A percentile compares a stretch with the other conserved stretches of the same genome.
Evolutionary conservation across 2,113 vertebrate species (phyloP).

Genomic region (Gavialis gangeticus): DNA sequence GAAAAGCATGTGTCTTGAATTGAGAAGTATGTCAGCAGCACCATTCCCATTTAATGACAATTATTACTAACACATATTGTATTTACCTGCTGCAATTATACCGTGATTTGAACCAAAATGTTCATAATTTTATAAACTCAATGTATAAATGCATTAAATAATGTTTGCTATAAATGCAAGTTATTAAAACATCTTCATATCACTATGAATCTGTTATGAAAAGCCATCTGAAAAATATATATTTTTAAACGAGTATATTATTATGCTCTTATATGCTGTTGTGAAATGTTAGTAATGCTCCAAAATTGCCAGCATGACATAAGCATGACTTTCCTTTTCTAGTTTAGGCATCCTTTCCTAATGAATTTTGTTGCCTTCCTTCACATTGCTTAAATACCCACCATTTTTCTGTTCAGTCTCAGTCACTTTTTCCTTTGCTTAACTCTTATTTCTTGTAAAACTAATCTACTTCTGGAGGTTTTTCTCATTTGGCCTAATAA

Average conservation of each 20-base stretch:
- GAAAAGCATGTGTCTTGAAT: background rate
- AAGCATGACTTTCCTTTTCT: background rate
- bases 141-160: background rate
- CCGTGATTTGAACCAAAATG: constrained; percentile 4
- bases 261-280: background rate
- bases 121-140: background rate
- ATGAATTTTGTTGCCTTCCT: background rate
- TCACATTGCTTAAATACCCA: background rate
- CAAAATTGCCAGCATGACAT: background rate
- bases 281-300: background rate
- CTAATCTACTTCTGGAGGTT: background rate
- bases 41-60: background rate
- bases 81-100: background rate
- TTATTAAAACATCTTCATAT: background rate
- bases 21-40: background rate
- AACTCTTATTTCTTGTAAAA: background rate
- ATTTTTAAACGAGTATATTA: background rate
- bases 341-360: background rate
- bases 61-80: background rate
- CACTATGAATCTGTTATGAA: background rate
- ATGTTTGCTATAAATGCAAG: background rate
- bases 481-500: background rate
- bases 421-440: constrained; percentile 16
- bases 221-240: background rate
- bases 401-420: background rate